Base-by-base conservation (phyloP, 2,797 vertebrate species). In the Podarcis lilfordi region DNA sequence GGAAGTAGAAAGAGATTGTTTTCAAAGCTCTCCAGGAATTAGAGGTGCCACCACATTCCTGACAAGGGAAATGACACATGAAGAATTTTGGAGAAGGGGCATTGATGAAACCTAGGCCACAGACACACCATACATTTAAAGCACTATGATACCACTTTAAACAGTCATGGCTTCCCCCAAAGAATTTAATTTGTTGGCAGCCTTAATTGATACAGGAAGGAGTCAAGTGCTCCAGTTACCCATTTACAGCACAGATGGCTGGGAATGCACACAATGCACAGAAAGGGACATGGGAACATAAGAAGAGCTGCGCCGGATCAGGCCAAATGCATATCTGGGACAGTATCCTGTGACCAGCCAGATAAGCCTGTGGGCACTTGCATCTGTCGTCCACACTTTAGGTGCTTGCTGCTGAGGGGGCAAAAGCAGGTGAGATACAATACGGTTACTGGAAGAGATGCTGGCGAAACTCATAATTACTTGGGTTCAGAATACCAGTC, bases 161-260 rank as follows among this genome's bases (percentile, higher is more conserved):
- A 50, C 50, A 50, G 50, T 15, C 50, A 10, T 50, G 50, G 50
- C 50, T 50, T 50, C 13, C 50, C 13, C 13, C 50, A 50, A 15
- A 50, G 50, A 50, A 94, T 92, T 94, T 87, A 92, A 94, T 94
- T 95, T 91, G 90, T 55, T 43, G 64, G 35, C 27, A n/a, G 80
- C 8, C 19, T 89, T 91, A 91, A 93, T 93, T 23, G 0, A 82
- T 88, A 86, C 82, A 45, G 68, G 84, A 55, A 82, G 88, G 76
- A 91, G 89, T 37, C 37, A 76, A 71, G 59, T 68, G 82, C 81
- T 83, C 50, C 84, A 81, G 8, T 86, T 91, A 86, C 87, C 50
- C 35, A 68, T 43, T 85, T 72, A 35, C 50, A 66, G 21, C 37
- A 80, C 69, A 68, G 9, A 29, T n/a, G 83, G 21, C 69, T 75